These are phyloP conservation scores for Petrocephalus schoutedeni DNA, from an alignment of 2,797 vertebrate genomes.

Conservation along the genomic window DNA sequence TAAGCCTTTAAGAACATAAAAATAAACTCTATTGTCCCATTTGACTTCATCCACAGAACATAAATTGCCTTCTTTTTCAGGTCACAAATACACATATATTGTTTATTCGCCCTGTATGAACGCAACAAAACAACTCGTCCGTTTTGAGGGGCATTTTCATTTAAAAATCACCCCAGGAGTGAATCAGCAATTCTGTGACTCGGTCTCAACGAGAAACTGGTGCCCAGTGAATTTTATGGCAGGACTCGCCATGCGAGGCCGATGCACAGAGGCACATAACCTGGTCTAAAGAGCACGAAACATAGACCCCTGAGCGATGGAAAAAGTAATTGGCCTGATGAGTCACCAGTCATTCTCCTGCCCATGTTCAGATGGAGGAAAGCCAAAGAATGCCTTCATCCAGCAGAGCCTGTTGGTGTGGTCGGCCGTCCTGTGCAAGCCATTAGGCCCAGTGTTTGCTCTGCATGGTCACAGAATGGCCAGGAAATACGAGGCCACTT, in stretches of 20 bases:
- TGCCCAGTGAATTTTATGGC: background rate
- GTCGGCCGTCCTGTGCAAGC: background rate
- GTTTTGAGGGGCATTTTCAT: background rate
- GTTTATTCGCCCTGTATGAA: background rate
- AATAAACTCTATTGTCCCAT: background rate
- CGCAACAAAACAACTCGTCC: background rate
- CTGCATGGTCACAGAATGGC: background rate
- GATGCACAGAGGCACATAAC: background rate
- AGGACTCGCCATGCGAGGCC: background rate
- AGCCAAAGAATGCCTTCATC: background rate
- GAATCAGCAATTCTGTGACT: background rate
- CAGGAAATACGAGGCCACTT: background rate
- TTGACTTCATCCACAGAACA: background rate
- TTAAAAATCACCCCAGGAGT: background rate
- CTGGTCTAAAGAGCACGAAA: background rate
- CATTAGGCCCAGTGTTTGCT: background rate
- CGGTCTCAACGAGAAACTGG: background rate
- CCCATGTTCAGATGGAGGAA: background rate
- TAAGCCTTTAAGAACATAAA: background rate
- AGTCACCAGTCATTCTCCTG: background rate
- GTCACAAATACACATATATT: background rate
- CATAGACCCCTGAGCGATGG: background rate
- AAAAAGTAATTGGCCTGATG: constrained; percentile 12
- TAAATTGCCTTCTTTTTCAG: background rate
- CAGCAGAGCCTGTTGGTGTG: background rate